Evolutionary conservation across 1,140 invertebrate species (phyloP), one percentile per base, ranked within the genome.

Genomic region (Delia radicum): DNA sequence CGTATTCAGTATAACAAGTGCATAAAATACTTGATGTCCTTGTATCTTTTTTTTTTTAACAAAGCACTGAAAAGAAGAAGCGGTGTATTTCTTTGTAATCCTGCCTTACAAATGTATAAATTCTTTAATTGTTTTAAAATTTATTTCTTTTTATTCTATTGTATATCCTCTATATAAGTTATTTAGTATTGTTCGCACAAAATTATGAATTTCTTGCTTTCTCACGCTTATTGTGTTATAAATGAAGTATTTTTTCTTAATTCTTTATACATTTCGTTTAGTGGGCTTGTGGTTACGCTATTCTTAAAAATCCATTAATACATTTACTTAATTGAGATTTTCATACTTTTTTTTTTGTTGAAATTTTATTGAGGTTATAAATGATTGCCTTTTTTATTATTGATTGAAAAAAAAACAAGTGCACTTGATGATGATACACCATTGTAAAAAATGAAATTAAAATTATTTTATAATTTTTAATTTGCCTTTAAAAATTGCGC

Each of bases 261-360:
- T 55, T 42, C 33, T 55, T 8, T 48, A n/a, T 37, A 55, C 21
- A 61, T 42, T 33, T 21, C 29, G 13, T 69, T 31, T 69, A 18
- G 18, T 13, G 42, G 6, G 67, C 55, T 48, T 55, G 26, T 71
- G 69, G 76, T 81, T 75, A 81, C 78, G 80, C 77, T 80, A 46
- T 74, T 73, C 79, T 81, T 76, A 81, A 79, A 81, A 77, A 73
- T 18, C 78, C 76, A 79, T 79, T 77, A 82, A 81, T 80, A 62
- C 62, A 55, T n/a, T 69, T 31, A 21, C 27, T 63, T 77, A 74
- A 75, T 75, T 75, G 71, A 73, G 26, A 67, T 75, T 73, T 77
- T 75, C 77, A 77, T 69, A 75, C 76, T 21, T 55, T 21, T 55
- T 55, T 3, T 55, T 63, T 65, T 27, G 42, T 61, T 63, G 63